phyloP scores from a whole-genome alignment of 2,113 vertebrate species.

The Alouatta palliata region DNA sequence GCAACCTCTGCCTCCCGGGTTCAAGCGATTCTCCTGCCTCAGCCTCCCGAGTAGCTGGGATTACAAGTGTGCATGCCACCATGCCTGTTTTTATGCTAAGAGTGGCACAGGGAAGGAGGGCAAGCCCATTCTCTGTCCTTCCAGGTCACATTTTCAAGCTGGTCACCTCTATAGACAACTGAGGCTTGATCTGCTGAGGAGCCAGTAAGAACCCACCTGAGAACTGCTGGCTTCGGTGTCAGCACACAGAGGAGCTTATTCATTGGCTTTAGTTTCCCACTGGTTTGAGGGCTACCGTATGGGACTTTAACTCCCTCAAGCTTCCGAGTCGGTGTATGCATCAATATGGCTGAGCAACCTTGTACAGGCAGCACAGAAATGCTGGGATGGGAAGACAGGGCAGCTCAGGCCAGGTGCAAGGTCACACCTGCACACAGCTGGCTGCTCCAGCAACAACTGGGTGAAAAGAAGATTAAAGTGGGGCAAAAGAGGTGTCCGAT shows the following conservation, averaged over 20 bases:
- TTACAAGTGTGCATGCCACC: too few species aligned
- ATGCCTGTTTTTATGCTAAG: too few species aligned
- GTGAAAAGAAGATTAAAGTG: not conserved
- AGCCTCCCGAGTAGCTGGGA: too few species aligned
- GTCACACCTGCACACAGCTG: not conserved
- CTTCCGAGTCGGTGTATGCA: not conserved
- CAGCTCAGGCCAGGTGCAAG: rapidly evolving
- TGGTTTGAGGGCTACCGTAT: not conserved
- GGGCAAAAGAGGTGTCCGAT: not conserved
- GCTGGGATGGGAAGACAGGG: not conserved
- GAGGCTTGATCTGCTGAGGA: not conserved
- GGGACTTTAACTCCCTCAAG: not conserved
- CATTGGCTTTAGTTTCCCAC: not conserved
- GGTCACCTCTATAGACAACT: not conserved
- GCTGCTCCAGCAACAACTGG: not conserved
- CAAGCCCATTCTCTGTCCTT: not conserved
- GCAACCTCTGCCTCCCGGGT: too few species aligned
- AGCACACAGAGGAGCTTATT: not conserved
- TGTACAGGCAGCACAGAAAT: not conserved
- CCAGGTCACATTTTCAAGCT: not conserved
- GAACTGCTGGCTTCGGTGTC: not conserved
- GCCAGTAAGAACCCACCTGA: not conserved
- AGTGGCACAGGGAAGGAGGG: not conserved
- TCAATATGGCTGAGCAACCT: not conserved
- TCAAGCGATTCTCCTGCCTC: too few species aligned